Evolutionary conservation across 2,797 vertebrate genomes (phyloP).

Genomic region (Cirrhinus molitorella): DNA sequence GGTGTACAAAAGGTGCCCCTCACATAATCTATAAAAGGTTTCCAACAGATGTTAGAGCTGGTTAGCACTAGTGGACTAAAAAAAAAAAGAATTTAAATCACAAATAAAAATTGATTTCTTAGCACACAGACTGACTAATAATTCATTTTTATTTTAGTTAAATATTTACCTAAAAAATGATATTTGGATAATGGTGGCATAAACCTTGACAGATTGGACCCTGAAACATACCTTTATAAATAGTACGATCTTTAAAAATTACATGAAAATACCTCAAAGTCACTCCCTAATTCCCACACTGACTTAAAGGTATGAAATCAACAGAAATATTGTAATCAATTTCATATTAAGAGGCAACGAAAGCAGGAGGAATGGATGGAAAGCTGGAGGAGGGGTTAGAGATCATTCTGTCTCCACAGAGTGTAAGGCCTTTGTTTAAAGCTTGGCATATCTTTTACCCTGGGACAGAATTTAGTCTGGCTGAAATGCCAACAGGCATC

Average conservation of each 20-base stretch:
- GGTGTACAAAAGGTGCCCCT: not conserved
- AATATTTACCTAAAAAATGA: not conserved
- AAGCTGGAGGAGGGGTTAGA: not conserved
- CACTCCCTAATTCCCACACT: not conserved
- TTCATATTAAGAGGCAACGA: not conserved
- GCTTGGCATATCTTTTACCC: not conserved
- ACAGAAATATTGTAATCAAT: not conserved
- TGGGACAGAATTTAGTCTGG: not conserved
- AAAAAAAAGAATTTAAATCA: not conserved
- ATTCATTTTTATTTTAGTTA: not conserved
- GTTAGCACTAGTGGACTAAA: no score
- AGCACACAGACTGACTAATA: not conserved
- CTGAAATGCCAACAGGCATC: constrained; percentile 10
- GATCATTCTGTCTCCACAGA: not conserved
- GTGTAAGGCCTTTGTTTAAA: not conserved
- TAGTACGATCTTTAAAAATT: not conserved
- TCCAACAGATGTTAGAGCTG: not conserved
- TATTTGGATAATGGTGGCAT: not conserved
- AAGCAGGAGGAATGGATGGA: not conserved
- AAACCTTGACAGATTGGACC: not conserved
- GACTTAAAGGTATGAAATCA: not conserved
- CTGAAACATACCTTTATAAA: not conserved
- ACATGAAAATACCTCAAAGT: not conserved
- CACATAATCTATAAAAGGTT: not conserved
- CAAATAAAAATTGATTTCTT: not conserved